A percentile compares a stretch with the other conserved stretches of the same genome.
These are phyloP conservation scores for Apteryx mantelli DNA, from an alignment of 2,113 vertebrate genomes.

Conservation along the genomic window DNA sequence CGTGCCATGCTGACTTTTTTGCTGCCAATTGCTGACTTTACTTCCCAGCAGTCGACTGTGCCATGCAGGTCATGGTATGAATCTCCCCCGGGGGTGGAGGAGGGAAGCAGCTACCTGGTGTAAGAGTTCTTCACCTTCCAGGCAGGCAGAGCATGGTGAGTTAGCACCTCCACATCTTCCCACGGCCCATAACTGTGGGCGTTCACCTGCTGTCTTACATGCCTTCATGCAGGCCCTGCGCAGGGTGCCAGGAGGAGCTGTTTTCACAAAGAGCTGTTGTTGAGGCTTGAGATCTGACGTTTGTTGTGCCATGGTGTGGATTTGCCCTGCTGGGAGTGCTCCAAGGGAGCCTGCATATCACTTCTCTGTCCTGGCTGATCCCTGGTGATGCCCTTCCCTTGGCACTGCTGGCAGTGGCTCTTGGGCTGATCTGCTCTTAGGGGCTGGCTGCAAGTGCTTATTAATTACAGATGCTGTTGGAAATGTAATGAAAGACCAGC, in stretches of 20 bases:
- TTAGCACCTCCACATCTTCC: accelerated
- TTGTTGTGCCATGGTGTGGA: neutral
- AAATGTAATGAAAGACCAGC: neutral
- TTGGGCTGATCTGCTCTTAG: neutral
- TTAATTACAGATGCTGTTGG: neutral
- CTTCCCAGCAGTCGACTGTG: neutral
- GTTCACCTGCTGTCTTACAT: neutral
- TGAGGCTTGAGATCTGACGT: neutral
- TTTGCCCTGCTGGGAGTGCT: neutral
- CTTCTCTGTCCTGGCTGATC: neutral
- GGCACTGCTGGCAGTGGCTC: neutral
- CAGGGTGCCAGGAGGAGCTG: neutral
- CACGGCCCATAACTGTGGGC: neutral
- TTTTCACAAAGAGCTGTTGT: neutral
- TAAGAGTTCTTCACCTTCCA: neutral
- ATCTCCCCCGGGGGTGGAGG: neutral
- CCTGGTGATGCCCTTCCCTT: neutral
- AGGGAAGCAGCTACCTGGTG: neutral
- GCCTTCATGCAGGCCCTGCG: neutral
- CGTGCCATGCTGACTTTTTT: neutral
- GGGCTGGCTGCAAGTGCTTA: neutral
- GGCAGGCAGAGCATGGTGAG: neutral
- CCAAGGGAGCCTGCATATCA: neutral
- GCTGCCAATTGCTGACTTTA: neutral
- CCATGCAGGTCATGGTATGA: neutral